phyloP scores from a whole-genome alignment of 2,797 vertebrate genomes.

The Sebastes matsubarae region DNA sequence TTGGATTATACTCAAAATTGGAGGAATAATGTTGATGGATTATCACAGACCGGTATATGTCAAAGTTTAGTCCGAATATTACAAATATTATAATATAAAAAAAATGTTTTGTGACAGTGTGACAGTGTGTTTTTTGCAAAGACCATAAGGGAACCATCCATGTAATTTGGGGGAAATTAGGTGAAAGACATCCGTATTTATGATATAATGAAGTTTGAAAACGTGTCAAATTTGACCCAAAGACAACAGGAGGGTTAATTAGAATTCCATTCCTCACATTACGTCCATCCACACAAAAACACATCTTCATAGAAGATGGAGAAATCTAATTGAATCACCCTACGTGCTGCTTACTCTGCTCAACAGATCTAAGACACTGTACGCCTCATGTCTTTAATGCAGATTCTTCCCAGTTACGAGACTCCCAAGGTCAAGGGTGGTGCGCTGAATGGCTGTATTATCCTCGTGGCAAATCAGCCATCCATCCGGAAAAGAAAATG shows the following conservation, averaged over 20 bases:
- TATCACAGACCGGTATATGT: no score
- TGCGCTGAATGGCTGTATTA: neutral
- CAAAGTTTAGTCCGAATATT: no score
- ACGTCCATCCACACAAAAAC: neutral
- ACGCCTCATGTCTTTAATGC: neutral
- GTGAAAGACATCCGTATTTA: no score
- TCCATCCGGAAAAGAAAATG: neutral
- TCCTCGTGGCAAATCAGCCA: neutral
- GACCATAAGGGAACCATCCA: no score
- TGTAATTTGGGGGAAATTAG: no score
- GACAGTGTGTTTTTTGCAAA: no score
- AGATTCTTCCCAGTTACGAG: neutral
- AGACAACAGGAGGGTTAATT: neutral
- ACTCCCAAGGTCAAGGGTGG: neutral
- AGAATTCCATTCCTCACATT: slow-evolving; percentile 1
- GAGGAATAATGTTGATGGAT: no score
- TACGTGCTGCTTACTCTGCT: neutral
- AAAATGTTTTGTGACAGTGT: no score
- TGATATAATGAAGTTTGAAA: no score
- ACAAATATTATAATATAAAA: no score
- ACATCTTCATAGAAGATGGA: neutral
- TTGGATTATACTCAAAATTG: no score
- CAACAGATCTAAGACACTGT: neutral
- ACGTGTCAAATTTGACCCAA: no score
- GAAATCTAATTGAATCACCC: slow-evolving; percentile 21